Evolutionary conservation across 2,797 vertebrate species (phyloP).

Genomic region (Parotocinclus haroldoi): DNA sequence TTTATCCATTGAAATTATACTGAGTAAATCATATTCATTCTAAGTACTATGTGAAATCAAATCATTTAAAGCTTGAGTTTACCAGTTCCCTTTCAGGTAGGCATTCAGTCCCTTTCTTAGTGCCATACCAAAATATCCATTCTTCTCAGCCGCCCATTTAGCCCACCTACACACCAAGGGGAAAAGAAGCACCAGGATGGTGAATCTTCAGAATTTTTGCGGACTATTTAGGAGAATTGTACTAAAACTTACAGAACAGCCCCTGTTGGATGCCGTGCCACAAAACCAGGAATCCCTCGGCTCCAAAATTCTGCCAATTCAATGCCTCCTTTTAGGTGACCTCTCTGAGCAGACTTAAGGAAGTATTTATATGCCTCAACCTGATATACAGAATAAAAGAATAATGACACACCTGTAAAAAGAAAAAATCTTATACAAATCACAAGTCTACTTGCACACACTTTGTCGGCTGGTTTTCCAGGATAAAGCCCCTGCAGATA

Average conservation of each 20-base stretch:
- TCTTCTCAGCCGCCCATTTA: constrained; percentile 77
- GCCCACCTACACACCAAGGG: constrained; percentile 62
- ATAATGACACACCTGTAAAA: not conserved
- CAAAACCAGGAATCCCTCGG: constrained; percentile 64
- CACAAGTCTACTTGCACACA: constrained; percentile 33
- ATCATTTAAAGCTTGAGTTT: constrained; percentile 23
- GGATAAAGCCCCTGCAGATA: constrained; percentile 71
- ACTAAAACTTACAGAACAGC: constrained; percentile 68
- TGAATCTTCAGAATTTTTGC: too few species aligned
- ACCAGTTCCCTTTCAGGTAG: constrained; percentile 70
- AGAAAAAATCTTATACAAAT: not conserved
- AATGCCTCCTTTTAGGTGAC: constrained; percentile 65
- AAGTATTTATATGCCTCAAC: constrained; percentile 71
- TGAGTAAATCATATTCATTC: too few species aligned
- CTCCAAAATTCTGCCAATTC: constrained; percentile 67
- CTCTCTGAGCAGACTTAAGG: constrained; percentile 69
- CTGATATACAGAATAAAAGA: constrained; percentile 51
- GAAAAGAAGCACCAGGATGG: not conserved
- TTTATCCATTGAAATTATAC: too few species aligned
- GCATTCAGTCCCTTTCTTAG: constrained; percentile 69
- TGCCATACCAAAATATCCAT: constrained; percentile 72
- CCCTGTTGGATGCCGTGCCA: constrained; percentile 62
- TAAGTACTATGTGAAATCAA: not conserved
- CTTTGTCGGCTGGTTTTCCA: constrained; percentile 64
- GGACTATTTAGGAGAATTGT: not conserved